Evolutionary conservation across 2,113 vertebrate species (phyloP).

Genomic region (Mus spicilegus): DNA sequence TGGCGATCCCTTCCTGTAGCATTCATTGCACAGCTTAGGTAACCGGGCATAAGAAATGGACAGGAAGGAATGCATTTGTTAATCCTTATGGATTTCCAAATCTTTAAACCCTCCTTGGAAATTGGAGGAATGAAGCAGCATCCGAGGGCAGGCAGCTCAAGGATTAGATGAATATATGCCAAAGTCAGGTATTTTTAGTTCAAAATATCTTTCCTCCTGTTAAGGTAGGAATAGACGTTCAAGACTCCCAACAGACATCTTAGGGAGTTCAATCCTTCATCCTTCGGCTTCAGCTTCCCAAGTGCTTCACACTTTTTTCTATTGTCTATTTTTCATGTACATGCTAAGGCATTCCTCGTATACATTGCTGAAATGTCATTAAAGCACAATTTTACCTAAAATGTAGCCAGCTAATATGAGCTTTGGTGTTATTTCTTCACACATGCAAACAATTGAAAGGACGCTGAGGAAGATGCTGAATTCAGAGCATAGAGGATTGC

Average conservation of each 20-base stretch:
- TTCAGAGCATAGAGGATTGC: neutral
- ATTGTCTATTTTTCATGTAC: neutral
- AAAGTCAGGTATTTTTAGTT: conserved; percentile 82
- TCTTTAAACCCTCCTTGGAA: conserved; percentile 80
- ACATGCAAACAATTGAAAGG: conserved; percentile 20
- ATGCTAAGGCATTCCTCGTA: neutral
- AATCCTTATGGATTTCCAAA: conserved; percentile 83
- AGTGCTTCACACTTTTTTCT: neutral
- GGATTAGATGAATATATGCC: conserved; percentile 81
- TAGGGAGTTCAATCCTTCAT: neutral
- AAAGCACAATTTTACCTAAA: conserved; percentile 11
- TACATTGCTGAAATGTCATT: neutral
- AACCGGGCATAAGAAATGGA: conserved; percentile 68
- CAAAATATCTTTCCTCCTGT: conserved; percentile 58
- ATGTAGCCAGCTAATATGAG: neutral
- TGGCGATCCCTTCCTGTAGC: neutral
- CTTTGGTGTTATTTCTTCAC: conserved; percentile 1
- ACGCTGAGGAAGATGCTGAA: conserved; percentile 3
- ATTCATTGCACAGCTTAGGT: conserved; percentile 36
- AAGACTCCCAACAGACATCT: conserved; percentile 65
- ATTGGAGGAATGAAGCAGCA: conserved; percentile 78
- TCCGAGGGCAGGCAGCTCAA: conserved; percentile 80
- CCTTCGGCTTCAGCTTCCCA: neutral
- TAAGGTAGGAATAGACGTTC: neutral
- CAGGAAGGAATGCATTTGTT: conserved; percentile 80